Base-by-base conservation (phyloP, 1,140 invertebrate species). In the Branchinecta lindahli region DNA sequence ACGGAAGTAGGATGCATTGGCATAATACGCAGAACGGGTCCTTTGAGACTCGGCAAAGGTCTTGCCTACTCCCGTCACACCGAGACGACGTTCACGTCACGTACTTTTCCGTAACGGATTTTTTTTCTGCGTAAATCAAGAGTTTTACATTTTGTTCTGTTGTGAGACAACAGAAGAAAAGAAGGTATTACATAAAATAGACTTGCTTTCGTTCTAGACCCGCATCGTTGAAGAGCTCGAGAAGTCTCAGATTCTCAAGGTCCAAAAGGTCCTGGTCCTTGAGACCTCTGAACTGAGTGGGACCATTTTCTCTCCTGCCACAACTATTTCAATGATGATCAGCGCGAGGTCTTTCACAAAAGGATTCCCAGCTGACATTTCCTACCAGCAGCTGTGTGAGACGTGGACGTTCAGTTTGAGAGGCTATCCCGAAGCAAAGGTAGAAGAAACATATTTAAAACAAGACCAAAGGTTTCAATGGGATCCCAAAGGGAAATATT, bases 331-430 rank as follows among this genome's bases (percentile, higher is more conserved):
- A 21, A 2, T 67, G 21, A 67, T 67, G 66, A 6, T 67, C 66
- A 67, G 66, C 20, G 66, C 20, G 15, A 21, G 66, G 21, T 67
- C 66, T 44, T 67, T 4, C 15, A 67, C 66, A 15, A 21, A 44
- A 20, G 66, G 66, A 10, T 33, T 67, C 20, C 66, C 66, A 12
- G 66, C 66, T 12, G 66, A 67, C 10, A 44, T 15, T 12, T 67
- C 66, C 10, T 67, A 67, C 66, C 66, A 67, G 15, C 10, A 20
- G 45, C 66, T 67, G 2, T 67, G 66, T 44, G 12, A 21, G 20
- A 10, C 12, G 15, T 67, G 66, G 66, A 21, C 21, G 3, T 67
- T 67, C 66, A 12, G 10, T 12, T 6, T 67, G 15, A 67, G 45
- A 12, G 66, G 66, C 20, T 6, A 12, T 67, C 3, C 12, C 10